phyloP scores from a whole-genome alignment of 2,888 invertebrate species.

The Drosophila prolongata region DNA sequence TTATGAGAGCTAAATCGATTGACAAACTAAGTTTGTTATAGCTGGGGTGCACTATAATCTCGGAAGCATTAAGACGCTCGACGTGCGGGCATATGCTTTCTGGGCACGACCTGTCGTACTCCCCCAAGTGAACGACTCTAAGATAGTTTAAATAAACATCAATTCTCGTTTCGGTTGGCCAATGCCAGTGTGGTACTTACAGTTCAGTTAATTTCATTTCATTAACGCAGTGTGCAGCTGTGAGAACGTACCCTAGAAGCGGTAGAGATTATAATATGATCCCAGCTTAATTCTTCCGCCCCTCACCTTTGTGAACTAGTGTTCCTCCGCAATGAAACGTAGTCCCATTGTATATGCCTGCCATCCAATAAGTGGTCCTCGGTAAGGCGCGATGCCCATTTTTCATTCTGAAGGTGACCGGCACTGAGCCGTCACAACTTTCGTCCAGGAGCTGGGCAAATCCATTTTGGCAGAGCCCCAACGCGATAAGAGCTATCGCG shows the following conservation, averaged over 20 bases:
- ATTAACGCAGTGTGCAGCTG: conserved; percentile 2
- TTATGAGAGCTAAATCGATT: background rate
- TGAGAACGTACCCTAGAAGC: conserved; percentile 8
- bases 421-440: background rate
- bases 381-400: too few relatives aligned
- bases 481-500: too few relatives aligned
- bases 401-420: too few relatives aligned
- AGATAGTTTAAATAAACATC: background rate
- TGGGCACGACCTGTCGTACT: background rate
- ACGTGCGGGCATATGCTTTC: background rate
- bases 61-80: background rate
- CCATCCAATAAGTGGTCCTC: conserved; percentile 4
- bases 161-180: too few relatives aligned
- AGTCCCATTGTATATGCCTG: background rate
- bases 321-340: background rate
- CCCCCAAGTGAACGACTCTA: conserved; percentile 3
- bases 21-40: background rate
- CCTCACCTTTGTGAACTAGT: background rate
- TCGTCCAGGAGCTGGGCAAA: background rate
- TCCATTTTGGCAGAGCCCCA: too few relatives aligned
- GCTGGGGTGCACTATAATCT: background rate
- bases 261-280: background rate
- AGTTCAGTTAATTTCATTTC: background rate
- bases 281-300: too few relatives aligned
- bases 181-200: background rate